These are phyloP conservation scores for Cyprinodon diabolis DNA, from an alignment of 2,797 vertebrate species.

Conservation along the genomic window DNA sequence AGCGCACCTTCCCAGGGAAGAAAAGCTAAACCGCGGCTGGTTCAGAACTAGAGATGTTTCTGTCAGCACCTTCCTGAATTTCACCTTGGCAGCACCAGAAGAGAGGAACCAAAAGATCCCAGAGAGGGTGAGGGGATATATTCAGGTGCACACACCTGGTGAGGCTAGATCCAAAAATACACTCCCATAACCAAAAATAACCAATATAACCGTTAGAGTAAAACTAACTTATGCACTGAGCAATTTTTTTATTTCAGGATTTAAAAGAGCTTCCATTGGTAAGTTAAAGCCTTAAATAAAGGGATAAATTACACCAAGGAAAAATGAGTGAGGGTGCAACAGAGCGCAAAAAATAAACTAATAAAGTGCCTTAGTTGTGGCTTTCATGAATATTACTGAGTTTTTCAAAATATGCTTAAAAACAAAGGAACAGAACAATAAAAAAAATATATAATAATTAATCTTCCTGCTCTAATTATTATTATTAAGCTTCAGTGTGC, in stretches of 20 bases:
- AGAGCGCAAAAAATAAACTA: neutral
- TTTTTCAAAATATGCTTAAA: neutral
- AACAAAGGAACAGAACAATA: no score
- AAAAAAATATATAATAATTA: neutral
- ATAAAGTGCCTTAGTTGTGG: neutral
- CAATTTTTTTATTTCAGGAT: neutral
- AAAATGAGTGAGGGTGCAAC: neutral
- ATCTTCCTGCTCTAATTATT: neutral
- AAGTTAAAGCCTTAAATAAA: neutral
- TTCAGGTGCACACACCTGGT: conserved; percentile 73
- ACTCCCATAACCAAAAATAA: neutral
- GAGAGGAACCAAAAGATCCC: conserved; percentile 31
- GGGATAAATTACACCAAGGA: neutral
- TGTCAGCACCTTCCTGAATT: conserved; percentile 55
- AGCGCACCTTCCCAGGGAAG: conserved; percentile 47
- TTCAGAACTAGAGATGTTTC: conserved; percentile 51
- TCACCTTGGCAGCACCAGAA: conserved; percentile 73
- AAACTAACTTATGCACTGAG: neutral
- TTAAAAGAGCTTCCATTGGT: no score
- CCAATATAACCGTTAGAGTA: neutral
- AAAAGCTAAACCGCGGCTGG: conserved; percentile 45
- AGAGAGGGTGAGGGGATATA: conserved; percentile 48
- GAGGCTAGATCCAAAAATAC: conserved; percentile 70
- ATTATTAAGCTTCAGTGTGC: neutral
- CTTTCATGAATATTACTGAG: neutral